Conservation (phyloP, 2,113 vertebrate species). For the Antigone vipio region DNA sequence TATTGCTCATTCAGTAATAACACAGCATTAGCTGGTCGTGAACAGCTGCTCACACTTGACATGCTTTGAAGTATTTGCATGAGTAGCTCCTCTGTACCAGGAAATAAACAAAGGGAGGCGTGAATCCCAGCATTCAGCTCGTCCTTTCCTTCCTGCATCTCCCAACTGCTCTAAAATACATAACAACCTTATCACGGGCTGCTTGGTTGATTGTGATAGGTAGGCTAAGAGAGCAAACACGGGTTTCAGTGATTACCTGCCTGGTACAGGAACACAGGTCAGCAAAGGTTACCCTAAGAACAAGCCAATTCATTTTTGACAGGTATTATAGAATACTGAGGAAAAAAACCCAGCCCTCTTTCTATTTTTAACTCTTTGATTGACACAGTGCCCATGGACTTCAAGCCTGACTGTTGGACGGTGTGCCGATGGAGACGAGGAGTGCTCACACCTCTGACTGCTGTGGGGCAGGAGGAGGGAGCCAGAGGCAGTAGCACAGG, state of each 20-base stretch:
- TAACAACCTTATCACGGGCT: background rate
- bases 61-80: background rate
- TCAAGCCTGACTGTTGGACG: accelerated
- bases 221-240: background rate
- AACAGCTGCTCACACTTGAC: background rate
- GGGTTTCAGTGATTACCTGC: background rate
- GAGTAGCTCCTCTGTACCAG: background rate
- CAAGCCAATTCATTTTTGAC: background rate
- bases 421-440: accelerated
- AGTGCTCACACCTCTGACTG: background rate
- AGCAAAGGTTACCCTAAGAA: background rate
- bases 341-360: background rate
- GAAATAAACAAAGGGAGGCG: background rate
- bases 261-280: background rate
- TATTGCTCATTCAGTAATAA: background rate
- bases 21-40: background rate
- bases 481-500: accelerated
- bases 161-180: background rate
- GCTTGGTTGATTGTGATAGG: background rate
- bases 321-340: background rate
- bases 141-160: background rate
- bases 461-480: background rate
- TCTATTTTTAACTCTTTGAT: background rate
- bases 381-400: background rate
- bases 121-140: background rate